Evolutionary conservation across 2,888 invertebrate genomes (phyloP).

Genomic region (Heterodera filipjevi): DNA sequence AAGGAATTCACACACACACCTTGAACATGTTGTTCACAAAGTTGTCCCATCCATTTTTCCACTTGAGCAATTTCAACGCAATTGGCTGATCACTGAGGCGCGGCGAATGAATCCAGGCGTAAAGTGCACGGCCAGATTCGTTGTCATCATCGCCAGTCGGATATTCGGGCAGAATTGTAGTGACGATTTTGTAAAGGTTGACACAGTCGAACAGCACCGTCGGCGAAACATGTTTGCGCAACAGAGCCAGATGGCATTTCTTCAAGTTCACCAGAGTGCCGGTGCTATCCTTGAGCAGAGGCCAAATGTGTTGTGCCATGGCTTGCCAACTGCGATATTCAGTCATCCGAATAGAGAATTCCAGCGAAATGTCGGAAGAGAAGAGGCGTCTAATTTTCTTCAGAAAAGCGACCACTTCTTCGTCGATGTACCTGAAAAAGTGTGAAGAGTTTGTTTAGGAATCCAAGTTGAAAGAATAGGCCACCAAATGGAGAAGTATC

Average conservation of each 20-base stretch:
- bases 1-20: not conserved
- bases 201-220: not conserved
- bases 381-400: not conserved
- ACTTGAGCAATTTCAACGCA: not conserved
- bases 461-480: not conserved
- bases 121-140: not conserved
- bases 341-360: not conserved
- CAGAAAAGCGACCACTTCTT: not conserved
- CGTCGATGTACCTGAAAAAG: not conserved
- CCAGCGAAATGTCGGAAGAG: not conserved
- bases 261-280: not conserved
- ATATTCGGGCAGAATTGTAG: not conserved
- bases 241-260: not conserved
- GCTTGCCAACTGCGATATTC: not conserved
- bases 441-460: not conserved
- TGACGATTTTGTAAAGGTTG: not conserved
- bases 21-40: not conserved
- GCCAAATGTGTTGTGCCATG: not conserved
- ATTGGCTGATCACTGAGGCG: not conserved
- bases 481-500: not conserved
- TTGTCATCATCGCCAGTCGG: not conserved
- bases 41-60: not conserved
- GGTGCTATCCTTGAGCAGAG: not conserved
- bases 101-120: not conserved
- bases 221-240: not conserved